Conservation (phyloP, 2,888 invertebrate genomes). For the Danaus chrysippus region DNA sequence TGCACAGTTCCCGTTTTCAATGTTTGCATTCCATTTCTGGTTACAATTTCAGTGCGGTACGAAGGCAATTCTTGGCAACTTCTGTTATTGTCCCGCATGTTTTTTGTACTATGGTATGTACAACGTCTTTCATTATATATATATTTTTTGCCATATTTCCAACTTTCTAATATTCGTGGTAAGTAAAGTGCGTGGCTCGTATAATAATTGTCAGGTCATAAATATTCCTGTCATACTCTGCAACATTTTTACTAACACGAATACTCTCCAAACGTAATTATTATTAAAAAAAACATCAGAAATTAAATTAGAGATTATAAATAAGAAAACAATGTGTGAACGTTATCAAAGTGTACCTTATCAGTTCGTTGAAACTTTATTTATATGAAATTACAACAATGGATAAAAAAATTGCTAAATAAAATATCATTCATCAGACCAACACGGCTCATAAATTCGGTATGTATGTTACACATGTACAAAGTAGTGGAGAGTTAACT, state of each 20-base stretch:
- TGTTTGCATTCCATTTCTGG: slow-evolving; percentile 72
- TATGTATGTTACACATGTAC: slow-evolving; percentile 7
- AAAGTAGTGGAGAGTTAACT: slow-evolving; percentile 27
- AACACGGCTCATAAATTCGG: background rate
- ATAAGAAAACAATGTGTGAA: no score
- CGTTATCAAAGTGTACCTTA: no score
- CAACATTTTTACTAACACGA: background rate
- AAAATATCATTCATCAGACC: background rate
- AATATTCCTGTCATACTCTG: slow-evolving; percentile 1
- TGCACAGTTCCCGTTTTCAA: slow-evolving; percentile 58
- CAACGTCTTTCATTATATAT: slow-evolving; percentile 10
- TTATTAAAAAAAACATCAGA: no score
- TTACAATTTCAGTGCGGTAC: slow-evolving; percentile 49
- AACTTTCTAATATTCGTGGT: slow-evolving; percentile 15
- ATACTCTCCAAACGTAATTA: background rate
- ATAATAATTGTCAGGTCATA: slow-evolving; percentile 8
- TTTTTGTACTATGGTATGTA: slow-evolving; percentile 40
- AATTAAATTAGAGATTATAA: no score
- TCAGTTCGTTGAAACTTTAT: no score
- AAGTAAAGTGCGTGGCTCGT: background rate
- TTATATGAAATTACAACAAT: no score
- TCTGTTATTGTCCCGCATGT: slow-evolving; percentile 48
- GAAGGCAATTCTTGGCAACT: slow-evolving; percentile 53
- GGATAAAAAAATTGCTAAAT: no score
- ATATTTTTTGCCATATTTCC: slow-evolving; percentile 22